Evolutionary conservation across 2,888 invertebrate genomes (phyloP), one percentile per base, ranked within the genome.

Genomic region (Lithosia quadra): DNA sequence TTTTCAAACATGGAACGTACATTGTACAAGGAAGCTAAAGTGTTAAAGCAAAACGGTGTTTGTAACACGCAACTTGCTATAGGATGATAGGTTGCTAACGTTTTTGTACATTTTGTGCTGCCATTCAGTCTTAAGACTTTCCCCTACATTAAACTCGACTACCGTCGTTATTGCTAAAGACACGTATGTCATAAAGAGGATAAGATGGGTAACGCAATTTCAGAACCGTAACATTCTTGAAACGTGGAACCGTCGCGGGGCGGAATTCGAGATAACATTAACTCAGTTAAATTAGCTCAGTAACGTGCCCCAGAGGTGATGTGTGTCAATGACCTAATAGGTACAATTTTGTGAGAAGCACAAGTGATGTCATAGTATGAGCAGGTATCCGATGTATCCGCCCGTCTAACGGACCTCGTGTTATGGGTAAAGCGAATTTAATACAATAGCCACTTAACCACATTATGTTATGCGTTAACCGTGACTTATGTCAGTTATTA

Each of bases 251-350:
- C 62, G 49, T 63, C 53, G 36, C 33, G 53, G 59, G 63, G 53
- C 8, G 58, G 57, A 61, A 63, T 71, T 58, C 28, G 34, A 68
- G 73, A 75, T 76, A 76, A 71, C 69, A 77, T 75, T 69, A 68
- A 78, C 78, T 80, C 69, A 65, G 67, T 64, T 77, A 73, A 81
- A 83, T 84, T 81, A 79, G 79, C 72, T 71, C 78, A 81, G 72
- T 72, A 74, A 73, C 69, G 70, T 83, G 78, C 79, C 79, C 84
- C 76, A 73, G 72, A 77, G 80, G 77, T 71, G 71, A 84, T 81
- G 80, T 85, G 76, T 88, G 88, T 88, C 89, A 84, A 84, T 78
- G 88, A 82, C 86, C 89, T 84, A 82, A 81, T 81, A 77, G 80
- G 75, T 82, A 85, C 82, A 86, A 86, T 87, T 86, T 79, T 80